phyloP scores from a whole-genome alignment of 2,888 invertebrate genomes.

The Acrocyrtus sp. region DNA sequence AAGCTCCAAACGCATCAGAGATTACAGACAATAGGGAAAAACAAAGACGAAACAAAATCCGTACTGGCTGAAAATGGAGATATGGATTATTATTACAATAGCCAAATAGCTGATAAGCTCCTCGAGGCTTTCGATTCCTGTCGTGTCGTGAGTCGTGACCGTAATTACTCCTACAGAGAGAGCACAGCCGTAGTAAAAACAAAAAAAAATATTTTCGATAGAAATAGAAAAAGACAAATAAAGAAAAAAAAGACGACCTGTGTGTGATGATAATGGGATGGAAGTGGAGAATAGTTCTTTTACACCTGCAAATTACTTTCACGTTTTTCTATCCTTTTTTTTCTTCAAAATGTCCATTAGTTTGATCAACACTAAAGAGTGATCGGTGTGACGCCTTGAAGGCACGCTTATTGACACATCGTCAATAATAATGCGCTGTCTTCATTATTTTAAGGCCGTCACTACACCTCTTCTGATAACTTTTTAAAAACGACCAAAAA shows the following conservation, averaged over 20 bases:
- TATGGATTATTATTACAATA: too few species aligned
- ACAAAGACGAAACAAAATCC: too few species aligned
- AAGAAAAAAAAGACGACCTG: neutral
- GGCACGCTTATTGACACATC: conserved; percentile 24
- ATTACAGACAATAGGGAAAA: too few species aligned
- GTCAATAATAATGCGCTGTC: neutral
- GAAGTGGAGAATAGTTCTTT: neutral
- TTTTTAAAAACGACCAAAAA: neutral
- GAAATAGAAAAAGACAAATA: neutral
- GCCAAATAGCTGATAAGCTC: too few species aligned
- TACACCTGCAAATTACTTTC: too few species aligned
- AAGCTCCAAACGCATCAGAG: too few species aligned
- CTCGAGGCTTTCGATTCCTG: neutral
- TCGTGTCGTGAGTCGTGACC: conserved; percentile 29
- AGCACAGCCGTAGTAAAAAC: neutral
- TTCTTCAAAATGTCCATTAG: conserved; percentile 30
- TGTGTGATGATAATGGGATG: too few species aligned
- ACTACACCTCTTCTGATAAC: too few species aligned
- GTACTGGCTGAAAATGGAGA: too few species aligned
- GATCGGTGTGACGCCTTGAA: conserved; percentile 53
- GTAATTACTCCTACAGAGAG: conserved; percentile 27
- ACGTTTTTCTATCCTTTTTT: too few species aligned
- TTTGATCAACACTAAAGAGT: conserved; percentile 46
- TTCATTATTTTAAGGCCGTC: neutral
- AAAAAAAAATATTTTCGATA: neutral